Evolutionary conservation across 2,113 vertebrate genomes (phyloP), one percentile per base, ranked within the genome.

Genomic region (Lepidothrix coronata): DNA sequence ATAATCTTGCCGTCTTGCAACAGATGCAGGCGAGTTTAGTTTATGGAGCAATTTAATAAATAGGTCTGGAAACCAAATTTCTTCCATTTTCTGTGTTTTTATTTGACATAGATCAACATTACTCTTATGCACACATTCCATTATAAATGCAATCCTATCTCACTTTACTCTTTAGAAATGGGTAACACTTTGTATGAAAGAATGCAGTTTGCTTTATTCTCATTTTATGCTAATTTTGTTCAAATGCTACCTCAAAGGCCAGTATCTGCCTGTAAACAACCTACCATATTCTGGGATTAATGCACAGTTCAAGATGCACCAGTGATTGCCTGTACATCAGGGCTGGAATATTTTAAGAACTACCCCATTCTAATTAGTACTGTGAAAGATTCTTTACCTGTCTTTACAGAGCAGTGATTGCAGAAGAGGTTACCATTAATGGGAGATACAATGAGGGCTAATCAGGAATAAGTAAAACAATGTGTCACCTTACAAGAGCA

Each of bases 391-490:
- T 71, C 59, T 76, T 92, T 87, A 92, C 59, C 61, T 79, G n/a
- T 8, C 17, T 81, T 93, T 62, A 28, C 19, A 49, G 37, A 65
- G 23, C 19, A 61, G 11, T 51, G 68, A 89, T 89, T 85, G 58
- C 66, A 54, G 43, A 91, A 93, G 75, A 82, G 66, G 33, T 89
- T 90, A 55, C 54, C 25, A 48, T 65, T 89, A 90, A 74, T 65
- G 27, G 68, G 62, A 91, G 54, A 71, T 77, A 74, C 57, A 84
- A 73, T 43, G 73, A 71, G 35, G 27, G 18, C 41, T 94, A 90
- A 97, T 95, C 79, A 89, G 30, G 70, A 87, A 55, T 13, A 77
- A 89, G 59, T 59, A 58, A 94, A 96, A 86, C 73, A 85, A 67
- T 57, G 33, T 77, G 58, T 82, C 58, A 74, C 22, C 31, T 95